A percentile compares a stretch with the other conserved stretches of the same genome.
phyloP scores from a whole-genome alignment of 2,888 invertebrate species.

The Lagria hirta region DNA sequence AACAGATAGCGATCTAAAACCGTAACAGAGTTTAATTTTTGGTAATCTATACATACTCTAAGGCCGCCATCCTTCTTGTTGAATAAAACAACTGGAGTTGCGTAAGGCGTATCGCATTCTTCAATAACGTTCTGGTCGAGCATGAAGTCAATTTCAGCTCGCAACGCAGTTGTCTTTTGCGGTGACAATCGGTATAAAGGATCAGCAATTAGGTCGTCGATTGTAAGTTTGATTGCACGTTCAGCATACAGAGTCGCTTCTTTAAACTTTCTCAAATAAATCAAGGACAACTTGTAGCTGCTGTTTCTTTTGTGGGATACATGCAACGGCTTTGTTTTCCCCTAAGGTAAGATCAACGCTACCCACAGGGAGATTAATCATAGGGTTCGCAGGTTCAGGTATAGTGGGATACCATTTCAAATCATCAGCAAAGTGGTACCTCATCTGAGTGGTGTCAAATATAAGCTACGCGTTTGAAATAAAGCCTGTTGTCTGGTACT shows the following conservation, averaged over 20 bases:
- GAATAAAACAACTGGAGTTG: slow-evolving; percentile 44
- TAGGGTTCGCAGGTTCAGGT: too few relatives aligned
- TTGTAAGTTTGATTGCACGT: slow-evolving; percentile 41
- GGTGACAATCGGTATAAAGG: slow-evolving; percentile 43
- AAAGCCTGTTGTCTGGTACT: too few relatives aligned
- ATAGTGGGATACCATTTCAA: too few relatives aligned
- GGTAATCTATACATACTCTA: slow-evolving; percentile 43
- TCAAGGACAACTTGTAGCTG: too few relatives aligned
- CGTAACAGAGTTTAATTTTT: slow-evolving; percentile 29
- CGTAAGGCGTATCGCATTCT: slow-evolving; percentile 48
- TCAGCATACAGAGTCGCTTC: slow-evolving; percentile 37
- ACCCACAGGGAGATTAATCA: too few relatives aligned
- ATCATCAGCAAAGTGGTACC: too few relatives aligned
- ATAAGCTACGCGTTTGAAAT: too few relatives aligned
- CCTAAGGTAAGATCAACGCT: too few relatives aligned
- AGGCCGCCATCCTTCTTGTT: slow-evolving; percentile 40
- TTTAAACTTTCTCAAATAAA: too few relatives aligned
- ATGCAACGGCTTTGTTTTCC: too few relatives aligned
- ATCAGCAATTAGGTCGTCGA: slow-evolving; percentile 39
- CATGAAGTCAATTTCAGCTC: slow-evolving; percentile 39
- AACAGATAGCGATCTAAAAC: slow-evolving; percentile 20
- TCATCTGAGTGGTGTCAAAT: too few relatives aligned
- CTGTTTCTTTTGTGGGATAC: too few relatives aligned
- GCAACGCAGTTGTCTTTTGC: slow-evolving; percentile 28
- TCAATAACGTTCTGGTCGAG: slow-evolving; percentile 42